Evolutionary conservation across 2,888 invertebrate genomes (phyloP), one percentile per base, ranked within the genome.

Genomic region (Oscheius myriophilus): DNA sequence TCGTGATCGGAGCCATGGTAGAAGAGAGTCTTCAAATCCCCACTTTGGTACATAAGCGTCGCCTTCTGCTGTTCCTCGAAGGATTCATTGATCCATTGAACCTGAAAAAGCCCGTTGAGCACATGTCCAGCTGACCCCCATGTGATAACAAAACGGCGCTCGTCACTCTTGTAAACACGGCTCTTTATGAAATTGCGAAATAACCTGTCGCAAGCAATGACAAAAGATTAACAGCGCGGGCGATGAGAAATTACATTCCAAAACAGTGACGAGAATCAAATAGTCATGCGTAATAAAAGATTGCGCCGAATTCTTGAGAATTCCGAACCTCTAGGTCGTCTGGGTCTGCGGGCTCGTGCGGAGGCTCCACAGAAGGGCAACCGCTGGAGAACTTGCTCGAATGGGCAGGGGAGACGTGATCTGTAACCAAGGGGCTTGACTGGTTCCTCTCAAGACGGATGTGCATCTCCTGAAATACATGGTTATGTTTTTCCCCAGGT

Each of bases 21-120:
- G 49, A 67, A 67, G 9, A 67, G 58, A 26, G 51, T 59, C 33
- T 67, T 67, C n/a, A 67, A 39, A 41, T 59, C 67, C 21, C 59
- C 67, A 49, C 59, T 67, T 26, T 57, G 58, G 51, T 67, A 67
- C 67, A 67, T 58, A 33, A 53, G 58, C 16, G 58, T 49, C 3
- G 46, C 51, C 43, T 67, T 67, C 51, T 67, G 58, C 33, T 58
- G 58, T 25, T 67, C 67, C 25, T 67, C 67, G 51, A 67, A 67
- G n/a, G 67, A 67, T 42, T 67, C 67, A 25, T 67, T 67, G 67
- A 67, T 67, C 67, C 67, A 67, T 52, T 67, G 67, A 21, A 67
- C 67, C 67, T 67, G 51, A 58, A 67, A n/a, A 14, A 55, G 11
- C 33, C 33, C 33, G 33, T 33, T 33, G 33, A 33, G 33, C 33